Base-by-base conservation (phyloP, 2,888 invertebrate genomes). In the Sclerodermus sp. region DNA sequence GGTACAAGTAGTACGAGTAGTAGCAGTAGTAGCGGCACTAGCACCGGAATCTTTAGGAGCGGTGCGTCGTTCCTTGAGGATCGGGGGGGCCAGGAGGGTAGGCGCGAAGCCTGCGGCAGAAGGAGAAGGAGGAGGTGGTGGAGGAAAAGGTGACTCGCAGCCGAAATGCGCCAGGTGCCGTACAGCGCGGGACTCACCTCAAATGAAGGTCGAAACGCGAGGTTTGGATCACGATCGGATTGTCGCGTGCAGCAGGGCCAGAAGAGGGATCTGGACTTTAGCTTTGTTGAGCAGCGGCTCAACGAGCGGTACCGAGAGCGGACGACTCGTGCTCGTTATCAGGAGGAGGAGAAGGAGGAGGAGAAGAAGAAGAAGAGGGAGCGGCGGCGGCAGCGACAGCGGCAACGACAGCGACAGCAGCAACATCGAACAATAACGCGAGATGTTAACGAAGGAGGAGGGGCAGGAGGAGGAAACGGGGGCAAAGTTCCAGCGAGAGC, bases 91-190 rank as follows among this genome's bases (percentile, higher is more conserved):
- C n/a, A n/a, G n/a, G 9, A 30, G 10, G 36, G 29, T 23, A 47
- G 17, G 31, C 37, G 37, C n/a, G n/a, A n/a, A n/a, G n/a, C n/a
- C n/a, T n/a, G n/a, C n/a, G 8, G 23, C 23, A 51, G 38, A 36
- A 48, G 38, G 45, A 38, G 49, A 37, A 36, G 34, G 47, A 46
- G 53, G 48, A 51, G 54, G 41, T 48, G 52, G 52, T 44, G 63
- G 57, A 34, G 65, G 54, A 67, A 66, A 60, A 74, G 74, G 74
- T 74, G 74, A 74, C 73, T 73, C 71, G 64, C 67, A 68, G 73
- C 64, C 68, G 72, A 72, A 49, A 74, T 74, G 74, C 69, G 59
- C 71, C 69, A 68, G 66, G 64, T 61, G 68, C 58, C 66, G 51
- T 60, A 61, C 57, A 46, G 58, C 51, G 61, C 56, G 53, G 64